A percentile compares a stretch with the other conserved stretches of the same genome.
These are phyloP conservation scores for Hesperia comma DNA, from an alignment of 2,888 invertebrate species.

Conservation along the genomic window DNA sequence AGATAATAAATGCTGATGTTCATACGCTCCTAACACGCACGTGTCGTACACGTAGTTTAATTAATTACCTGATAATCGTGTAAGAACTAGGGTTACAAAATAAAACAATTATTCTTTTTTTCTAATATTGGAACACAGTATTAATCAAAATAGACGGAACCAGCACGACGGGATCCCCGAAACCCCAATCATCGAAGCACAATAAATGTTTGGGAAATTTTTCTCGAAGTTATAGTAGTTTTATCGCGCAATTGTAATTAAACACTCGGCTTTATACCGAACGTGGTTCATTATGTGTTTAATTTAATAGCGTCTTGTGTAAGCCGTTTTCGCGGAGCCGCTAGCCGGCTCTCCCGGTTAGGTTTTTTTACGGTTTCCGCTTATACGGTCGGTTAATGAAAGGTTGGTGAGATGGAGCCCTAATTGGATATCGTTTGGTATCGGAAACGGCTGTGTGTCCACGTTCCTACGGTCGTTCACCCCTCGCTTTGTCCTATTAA, in stretches of 20 bases:
- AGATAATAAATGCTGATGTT: no score
- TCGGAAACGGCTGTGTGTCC: constrained; percentile 61
- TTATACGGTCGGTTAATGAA: constrained; percentile 69
- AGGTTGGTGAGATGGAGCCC: constrained; percentile 66
- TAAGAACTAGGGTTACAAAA: no score
- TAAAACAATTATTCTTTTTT: no score
- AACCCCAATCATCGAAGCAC: background rate
- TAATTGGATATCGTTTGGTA: constrained; percentile 79
- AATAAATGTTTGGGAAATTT: constrained; percentile 13
- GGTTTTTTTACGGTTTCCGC: constrained; percentile 60
- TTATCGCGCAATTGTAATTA: constrained; percentile 62
- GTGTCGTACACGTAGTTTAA: no score
- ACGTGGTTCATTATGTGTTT: constrained; percentile 61
- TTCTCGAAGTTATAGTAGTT: constrained; percentile 38
- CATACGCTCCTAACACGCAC: no score
- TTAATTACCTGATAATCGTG: no score
- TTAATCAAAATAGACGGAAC: no score
- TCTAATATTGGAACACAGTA: no score
- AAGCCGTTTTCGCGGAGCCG: constrained; percentile 59
- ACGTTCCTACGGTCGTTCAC: constrained; percentile 64
- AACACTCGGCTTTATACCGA: constrained; percentile 54
- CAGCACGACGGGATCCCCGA: no score
- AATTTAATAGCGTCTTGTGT: constrained; percentile 65
- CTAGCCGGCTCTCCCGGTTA: constrained; percentile 55
- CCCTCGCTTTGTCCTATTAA: constrained; percentile 55